Conservation (phyloP, 2,888 invertebrate genomes). For the Tachystola acroxantha region DNA sequence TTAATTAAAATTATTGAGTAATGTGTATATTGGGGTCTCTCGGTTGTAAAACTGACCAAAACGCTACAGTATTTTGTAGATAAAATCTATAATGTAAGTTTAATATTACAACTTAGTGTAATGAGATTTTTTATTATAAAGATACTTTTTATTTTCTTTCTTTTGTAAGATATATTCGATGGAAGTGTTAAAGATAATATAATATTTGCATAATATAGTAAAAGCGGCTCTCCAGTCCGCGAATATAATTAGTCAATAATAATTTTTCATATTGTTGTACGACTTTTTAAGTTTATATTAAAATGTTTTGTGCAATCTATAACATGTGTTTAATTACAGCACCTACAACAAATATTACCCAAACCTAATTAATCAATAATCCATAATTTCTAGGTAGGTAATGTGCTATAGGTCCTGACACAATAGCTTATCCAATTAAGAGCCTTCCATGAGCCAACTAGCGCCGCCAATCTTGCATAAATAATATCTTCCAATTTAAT, state of each 20-base stretch:
- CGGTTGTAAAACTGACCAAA: conserved; percentile 72
- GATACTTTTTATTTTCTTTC: conserved; percentile 74
- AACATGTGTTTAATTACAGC: conserved; percentile 36
- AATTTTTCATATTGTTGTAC: conserved; percentile 93
- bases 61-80: conserved; percentile 76
- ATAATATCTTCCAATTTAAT: too few species aligned
- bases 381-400: too few species aligned
- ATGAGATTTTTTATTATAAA: conserved; percentile 77
- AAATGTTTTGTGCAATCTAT: conserved; percentile 89
- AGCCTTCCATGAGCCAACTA: too few species aligned
- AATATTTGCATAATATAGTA: conserved; percentile 82
- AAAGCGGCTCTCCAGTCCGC: conserved; percentile 84
- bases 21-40: conserved; percentile 48
- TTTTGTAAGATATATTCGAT: conserved; percentile 79
- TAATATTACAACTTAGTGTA: conserved; percentile 73
- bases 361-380: too few species aligned
- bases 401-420: too few species aligned
- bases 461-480: too few species aligned
- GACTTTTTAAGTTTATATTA: conserved; percentile 92
- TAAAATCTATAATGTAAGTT: conserved; percentile 77
- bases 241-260: conserved; percentile 85
- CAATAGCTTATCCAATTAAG: too few species aligned
- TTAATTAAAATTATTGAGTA: conserved; percentile 63
- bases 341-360: too few species aligned
- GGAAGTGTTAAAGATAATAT: conserved; percentile 80